A percentile compares a stretch with the other conserved stretches of the same genome.
Conservation (phyloP, 92 coral and sea anemone species). For the Isaurus tuberculatus region DNA sequence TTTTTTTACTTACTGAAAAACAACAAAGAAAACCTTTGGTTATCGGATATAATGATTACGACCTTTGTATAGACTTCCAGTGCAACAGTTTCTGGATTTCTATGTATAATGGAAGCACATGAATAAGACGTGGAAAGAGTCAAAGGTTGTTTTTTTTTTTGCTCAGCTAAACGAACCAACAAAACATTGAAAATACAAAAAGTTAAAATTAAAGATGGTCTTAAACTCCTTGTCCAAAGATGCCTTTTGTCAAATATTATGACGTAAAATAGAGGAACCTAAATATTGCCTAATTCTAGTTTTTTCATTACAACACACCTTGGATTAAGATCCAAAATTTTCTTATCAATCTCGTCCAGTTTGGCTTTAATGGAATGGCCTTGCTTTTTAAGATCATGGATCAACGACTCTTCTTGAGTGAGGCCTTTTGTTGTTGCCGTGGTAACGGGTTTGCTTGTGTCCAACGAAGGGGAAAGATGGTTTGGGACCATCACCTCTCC, state of each 20-base stretch:
- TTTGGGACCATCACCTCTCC: slow-evolving; percentile 1
- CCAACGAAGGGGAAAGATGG: neutral
- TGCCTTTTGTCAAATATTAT: no score
- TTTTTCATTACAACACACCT: neutral
- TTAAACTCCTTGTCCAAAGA: no score
- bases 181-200: neutral
- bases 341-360: slow-evolving; percentile 46
- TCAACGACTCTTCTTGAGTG: slow-evolving; percentile 37
- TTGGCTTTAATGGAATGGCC: slow-evolving; percentile 43
- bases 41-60: no score
- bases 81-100: no score
- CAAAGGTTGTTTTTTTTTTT: no score
- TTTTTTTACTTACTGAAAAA: no score
- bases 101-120: no score
- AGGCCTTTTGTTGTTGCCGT: neutral
- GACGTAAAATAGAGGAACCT: neutral
- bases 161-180: no score
- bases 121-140: no score
- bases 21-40: no score
- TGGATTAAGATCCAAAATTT: slow-evolving; percentile 32
- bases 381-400: slow-evolving; percentile 44
- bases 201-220: neutral
- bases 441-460: slow-evolving; percentile 18
- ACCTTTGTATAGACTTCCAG: no score
- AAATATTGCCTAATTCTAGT: neutral